phyloP scores from a whole-genome alignment of 23 tunicate genomes.

The Botrylloides violaceus region DNA sequence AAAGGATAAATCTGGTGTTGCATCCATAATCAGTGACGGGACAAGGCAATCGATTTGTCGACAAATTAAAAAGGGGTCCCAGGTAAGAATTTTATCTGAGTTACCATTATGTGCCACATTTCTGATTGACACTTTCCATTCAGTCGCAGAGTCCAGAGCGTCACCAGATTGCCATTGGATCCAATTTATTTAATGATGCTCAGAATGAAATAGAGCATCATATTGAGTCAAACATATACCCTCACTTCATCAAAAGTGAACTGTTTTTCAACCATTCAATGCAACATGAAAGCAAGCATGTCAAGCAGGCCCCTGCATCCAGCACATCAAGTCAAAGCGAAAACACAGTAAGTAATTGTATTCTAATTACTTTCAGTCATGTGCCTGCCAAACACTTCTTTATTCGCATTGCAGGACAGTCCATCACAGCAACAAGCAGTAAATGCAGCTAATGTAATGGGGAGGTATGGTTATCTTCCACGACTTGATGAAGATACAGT shows the following conservation, averaged over 20 bases:
- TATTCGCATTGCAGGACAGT: neutral
- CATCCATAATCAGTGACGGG: conserved; percentile 32
- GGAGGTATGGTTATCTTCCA: conserved; percentile 32
- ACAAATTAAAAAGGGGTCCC: conserved; percentile 46
- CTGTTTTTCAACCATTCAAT: conserved; percentile 37
- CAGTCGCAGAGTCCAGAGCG: conserved; percentile 10
- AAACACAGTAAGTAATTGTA: neutral
- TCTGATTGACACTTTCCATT: neutral
- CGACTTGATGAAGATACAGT: conserved; percentile 51
- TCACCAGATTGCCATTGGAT: conserved; percentile 20
- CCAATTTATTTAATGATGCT: conserved; percentile 63
- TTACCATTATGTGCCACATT: neutral
- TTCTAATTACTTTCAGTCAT: too few species aligned
- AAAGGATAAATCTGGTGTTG: conserved; percentile 15
- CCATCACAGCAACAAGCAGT: neutral
- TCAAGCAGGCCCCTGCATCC: conserved; percentile 5
- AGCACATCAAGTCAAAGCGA: neutral
- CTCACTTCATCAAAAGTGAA: conserved; percentile 47
- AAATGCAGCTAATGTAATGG: neutral
- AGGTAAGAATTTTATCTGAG: neutral
- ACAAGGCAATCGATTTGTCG: conserved; percentile 56
- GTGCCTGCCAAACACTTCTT: neutral
- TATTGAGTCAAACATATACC: conserved; percentile 53
- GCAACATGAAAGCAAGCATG: conserved; percentile 35
- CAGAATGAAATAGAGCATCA: conserved; percentile 73